phyloP scores from a whole-genome alignment of 1,140 invertebrate species.

The Drosophila takahashii region DNA sequence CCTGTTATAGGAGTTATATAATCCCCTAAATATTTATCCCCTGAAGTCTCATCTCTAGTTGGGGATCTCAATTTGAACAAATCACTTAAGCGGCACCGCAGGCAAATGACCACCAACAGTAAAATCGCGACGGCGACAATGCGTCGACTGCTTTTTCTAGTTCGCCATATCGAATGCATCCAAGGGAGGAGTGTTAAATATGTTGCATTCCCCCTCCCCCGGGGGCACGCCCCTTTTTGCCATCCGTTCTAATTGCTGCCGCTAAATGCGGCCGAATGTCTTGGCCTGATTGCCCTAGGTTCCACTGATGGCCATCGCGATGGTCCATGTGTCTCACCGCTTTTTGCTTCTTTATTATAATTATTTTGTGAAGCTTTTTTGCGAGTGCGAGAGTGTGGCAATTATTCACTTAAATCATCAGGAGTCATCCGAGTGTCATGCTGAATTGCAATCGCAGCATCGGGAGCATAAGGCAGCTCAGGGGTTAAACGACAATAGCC shows the following conservation, averaged over 20 bases:
- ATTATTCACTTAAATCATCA: conserved; percentile 83
- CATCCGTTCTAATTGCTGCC: conserved; percentile 49
- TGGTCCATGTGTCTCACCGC: conserved; percentile 19
- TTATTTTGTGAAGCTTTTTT: conserved; percentile 46
- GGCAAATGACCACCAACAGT: conserved; percentile 82
- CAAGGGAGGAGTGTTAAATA: conserved; percentile 75
- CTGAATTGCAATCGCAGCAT: conserved; percentile 75
- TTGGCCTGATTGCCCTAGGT: conserved; percentile 47
- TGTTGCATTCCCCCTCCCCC: conserved; percentile 62
- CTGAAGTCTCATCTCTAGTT: conserved; percentile 30
- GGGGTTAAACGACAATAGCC: conserved; percentile 46
- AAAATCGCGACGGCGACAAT: conserved; percentile 58
- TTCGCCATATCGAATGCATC: conserved; percentile 57
- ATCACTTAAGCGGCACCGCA: conserved; percentile 81
- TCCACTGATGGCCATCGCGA: conserved; percentile 46
- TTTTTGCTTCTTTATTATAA: conserved; percentile 55
- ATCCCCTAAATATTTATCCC: background rate
- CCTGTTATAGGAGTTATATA: no score
- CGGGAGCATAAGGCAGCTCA: conserved; percentile 51
- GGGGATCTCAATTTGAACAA: conserved; percentile 49
- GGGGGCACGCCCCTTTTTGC: conserved; percentile 26
- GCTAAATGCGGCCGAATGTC: conserved; percentile 13
- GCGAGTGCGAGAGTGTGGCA: conserved; percentile 53
- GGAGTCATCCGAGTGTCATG: conserved; percentile 68
- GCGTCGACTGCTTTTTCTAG: conserved; percentile 65